A percentile compares a stretch with the other conserved stretches of the same genome.
Evolutionary conservation across 1,140 invertebrate genomes (phyloP).

Genomic region (Pemphigus obesinymphae): DNA sequence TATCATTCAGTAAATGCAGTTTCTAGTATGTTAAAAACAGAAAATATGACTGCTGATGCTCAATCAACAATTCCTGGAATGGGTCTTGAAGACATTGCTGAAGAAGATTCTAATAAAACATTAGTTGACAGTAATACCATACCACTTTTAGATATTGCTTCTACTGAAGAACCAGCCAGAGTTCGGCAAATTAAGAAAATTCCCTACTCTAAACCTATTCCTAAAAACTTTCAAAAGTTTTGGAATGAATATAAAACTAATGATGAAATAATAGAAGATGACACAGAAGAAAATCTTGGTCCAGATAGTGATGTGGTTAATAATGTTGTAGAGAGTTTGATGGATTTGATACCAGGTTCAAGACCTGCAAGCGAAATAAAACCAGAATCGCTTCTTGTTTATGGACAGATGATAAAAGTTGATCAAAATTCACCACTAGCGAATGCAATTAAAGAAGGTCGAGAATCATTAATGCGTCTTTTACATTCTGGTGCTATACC

Average conservation of each 20-base stretch:
- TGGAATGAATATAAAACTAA: conserved; percentile 72
- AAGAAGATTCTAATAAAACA: conserved; percentile 54
- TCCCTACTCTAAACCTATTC: conserved; percentile 92
- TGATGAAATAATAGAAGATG: conserved; percentile 28
- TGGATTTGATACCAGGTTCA: conserved; percentile 32
- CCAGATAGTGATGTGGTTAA: conserved; percentile 32
- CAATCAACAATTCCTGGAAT: conserved; percentile 85
- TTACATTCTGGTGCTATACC: conserved; percentile 39
- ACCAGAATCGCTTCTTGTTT: conserved; percentile 28
- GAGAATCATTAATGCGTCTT: conserved; percentile 39
- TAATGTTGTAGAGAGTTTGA: conserved; percentile 35
- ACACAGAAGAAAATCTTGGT: conserved; percentile 15
- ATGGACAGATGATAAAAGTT: conserved; percentile 40
- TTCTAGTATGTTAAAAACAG: conserved; percentile 59
- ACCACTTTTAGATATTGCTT: conserved; percentile 81
- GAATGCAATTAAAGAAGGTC: conserved; percentile 32
- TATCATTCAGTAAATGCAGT: conserved; percentile 87
- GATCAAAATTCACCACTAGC: conserved; percentile 33
- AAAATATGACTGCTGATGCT: conserved; percentile 53
- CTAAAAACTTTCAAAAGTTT: conserved; percentile 89
- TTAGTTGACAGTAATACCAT: conserved; percentile 58
- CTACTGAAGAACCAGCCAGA: conserved; percentile 66
- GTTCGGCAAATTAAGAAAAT: conserved; percentile 52
- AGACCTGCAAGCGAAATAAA: conserved; percentile 28
- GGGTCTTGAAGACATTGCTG: conserved; percentile 87